A percentile compares a stretch with the other conserved stretches of the same genome.
These are phyloP conservation scores for Tetragnatha montana DNA, from an alignment of 2,888 invertebrate genomes.

Conservation along the genomic window DNA sequence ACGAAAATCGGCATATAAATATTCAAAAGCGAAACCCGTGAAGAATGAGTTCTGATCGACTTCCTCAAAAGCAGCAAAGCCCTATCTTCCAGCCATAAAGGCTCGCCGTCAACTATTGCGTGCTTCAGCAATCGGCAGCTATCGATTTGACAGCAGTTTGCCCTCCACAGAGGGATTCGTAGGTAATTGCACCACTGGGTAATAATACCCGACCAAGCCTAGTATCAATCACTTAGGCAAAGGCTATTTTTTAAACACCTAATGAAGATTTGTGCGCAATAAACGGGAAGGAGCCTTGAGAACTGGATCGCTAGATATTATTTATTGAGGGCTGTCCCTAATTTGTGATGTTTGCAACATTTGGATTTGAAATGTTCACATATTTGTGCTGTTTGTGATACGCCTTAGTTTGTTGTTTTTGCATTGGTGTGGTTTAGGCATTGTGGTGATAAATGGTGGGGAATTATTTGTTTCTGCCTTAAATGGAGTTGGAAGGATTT, in stretches of 20 bases:
- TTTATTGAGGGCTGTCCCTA: conserved; percentile 6
- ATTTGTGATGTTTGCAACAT: conserved; percentile 22
- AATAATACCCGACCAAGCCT: conserved; percentile 21
- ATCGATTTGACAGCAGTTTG: conserved; percentile 15
- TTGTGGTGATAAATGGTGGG: background rate
- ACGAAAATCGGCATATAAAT: too few species aligned
- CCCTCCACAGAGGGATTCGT: background rate
- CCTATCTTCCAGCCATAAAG: too few species aligned
- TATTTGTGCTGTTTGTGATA: background rate
- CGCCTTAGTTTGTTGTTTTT: background rate
- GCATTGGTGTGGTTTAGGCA: background rate
- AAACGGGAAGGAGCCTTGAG: conserved; percentile 12
- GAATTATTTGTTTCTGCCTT: too few species aligned
- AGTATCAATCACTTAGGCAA: conserved; percentile 14
- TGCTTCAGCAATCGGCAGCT: background rate
- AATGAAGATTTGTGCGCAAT: conserved; percentile 22
- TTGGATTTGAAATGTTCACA: background rate
- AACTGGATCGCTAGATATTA: conserved; percentile 15
- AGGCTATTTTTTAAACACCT: background rate
- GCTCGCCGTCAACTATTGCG: background rate
- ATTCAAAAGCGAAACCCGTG: too few species aligned
- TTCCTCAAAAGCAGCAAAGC: too few species aligned
- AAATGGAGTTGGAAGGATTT: too few species aligned
- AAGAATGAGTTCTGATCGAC: too few species aligned
- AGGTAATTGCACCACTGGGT: conserved; percentile 18